A percentile compares a stretch with the other conserved stretches of the same genome.
Conservation (phyloP, 2,888 invertebrate genomes). For the Clitarchus hookeri region DNA sequence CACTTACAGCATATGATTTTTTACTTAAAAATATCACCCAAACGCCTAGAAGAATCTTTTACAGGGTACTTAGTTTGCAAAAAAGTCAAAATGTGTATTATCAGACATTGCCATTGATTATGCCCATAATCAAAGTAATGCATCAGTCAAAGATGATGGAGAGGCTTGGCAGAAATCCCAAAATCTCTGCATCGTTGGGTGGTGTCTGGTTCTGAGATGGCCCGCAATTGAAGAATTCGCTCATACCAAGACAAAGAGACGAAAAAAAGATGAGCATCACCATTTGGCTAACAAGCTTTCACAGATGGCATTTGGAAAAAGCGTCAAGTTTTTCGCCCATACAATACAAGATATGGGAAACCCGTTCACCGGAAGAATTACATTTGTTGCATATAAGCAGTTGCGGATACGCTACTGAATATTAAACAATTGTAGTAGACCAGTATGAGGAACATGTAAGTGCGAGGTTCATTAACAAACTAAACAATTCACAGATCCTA, state of each 20-base stretch:
- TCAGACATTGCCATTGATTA: slow-evolving; percentile 23
- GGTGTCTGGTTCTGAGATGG: slow-evolving; percentile 20
- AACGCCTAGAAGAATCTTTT: neutral
- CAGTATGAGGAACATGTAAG: neutral
- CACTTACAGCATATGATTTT: neutral
- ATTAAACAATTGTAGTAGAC: neutral
- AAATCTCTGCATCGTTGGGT: slow-evolving; percentile 19
- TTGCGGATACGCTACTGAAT: neutral
- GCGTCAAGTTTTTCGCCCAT: neutral
- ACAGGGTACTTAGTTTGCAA: neutral
- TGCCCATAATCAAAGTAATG: slow-evolving; percentile 15
- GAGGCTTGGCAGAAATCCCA: neutral
- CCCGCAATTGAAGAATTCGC: neutral
- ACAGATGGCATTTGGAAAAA: slow-evolving; percentile 16
- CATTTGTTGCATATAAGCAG: neutral
- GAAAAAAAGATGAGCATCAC: slow-evolving; percentile 15
- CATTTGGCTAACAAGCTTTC: slow-evolving; percentile 15
- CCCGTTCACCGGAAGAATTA: neutral
- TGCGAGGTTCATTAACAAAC: neutral
- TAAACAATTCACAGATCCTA: neutral
- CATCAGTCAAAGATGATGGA: slow-evolving; percentile 23
- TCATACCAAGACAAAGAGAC: neutral
- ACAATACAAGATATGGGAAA: slow-evolving; percentile 6
- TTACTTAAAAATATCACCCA: neutral
- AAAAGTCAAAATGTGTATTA: neutral